Conservation (phyloP, 2,888 invertebrate species). For the Tigriopus californicus region DNA sequence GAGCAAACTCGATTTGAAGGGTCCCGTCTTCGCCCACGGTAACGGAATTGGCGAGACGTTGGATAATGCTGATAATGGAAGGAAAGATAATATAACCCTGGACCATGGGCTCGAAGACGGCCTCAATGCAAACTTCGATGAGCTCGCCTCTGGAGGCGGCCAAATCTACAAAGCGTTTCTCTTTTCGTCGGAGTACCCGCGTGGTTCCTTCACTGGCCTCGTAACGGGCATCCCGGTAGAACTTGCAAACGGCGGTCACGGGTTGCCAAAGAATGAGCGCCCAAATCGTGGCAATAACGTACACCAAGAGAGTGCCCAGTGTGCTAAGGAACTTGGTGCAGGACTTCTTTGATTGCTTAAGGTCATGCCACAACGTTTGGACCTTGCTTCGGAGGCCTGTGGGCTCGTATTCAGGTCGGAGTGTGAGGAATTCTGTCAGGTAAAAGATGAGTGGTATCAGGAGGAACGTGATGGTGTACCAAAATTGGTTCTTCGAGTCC, state of each 20-base stretch:
- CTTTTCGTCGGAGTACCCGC: not conserved
- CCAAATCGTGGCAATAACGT: not conserved
- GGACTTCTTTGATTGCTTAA: not conserved
- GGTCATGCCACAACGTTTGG: not conserved
- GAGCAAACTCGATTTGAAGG: not conserved
- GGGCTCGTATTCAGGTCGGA: not conserved
- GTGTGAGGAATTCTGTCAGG: conserved; percentile 7
- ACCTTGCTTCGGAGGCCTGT: not conserved
- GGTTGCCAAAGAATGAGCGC: conserved; percentile 6
- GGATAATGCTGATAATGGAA: not conserved
- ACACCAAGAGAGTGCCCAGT: not conserved
- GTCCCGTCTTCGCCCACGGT: not conserved
- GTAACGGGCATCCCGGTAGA: not conserved
- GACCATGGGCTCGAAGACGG: conserved; percentile 5
- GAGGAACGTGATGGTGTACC: conserved; percentile 3
- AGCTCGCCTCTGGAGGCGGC: conserved; percentile 7
- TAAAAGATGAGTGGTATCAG: conserved; percentile 7
- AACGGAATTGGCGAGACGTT: not conserved
- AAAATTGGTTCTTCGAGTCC: not conserved
- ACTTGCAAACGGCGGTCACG: conserved; percentile 3
- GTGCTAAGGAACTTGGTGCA: not conserved
- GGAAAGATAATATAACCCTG: conserved; percentile 12
- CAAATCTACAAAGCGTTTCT: not conserved
- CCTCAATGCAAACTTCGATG: not conserved
- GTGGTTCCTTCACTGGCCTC: not conserved